A percentile compares a stretch with the other conserved stretches of the same genome.
Evolutionary conservation across 37 sponge, comb jelly and placozoan species (phyloP).

Genomic region (Petrosia ficiformis): DNA sequence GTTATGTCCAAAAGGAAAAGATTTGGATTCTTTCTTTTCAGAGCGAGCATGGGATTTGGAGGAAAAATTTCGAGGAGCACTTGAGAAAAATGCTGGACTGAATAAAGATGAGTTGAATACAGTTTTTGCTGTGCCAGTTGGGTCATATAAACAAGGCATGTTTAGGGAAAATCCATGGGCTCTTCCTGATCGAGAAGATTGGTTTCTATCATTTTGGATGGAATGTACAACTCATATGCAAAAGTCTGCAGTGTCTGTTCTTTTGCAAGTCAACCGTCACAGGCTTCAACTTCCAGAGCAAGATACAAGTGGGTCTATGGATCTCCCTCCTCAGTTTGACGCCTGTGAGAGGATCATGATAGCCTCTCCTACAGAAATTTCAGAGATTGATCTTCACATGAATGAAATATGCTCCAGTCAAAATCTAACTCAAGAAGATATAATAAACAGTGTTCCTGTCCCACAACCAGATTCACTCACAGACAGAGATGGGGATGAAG

Average conservation of each 20-base stretch:
- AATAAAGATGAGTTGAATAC: background rate
- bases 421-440: background rate
- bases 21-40: background rate
- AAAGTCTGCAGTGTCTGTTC: background rate
- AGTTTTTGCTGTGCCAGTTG: background rate
- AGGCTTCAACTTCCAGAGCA: background rate
- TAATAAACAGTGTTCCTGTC: background rate
- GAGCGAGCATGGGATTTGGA: background rate
- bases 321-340: background rate
- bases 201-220: constrained; percentile 2
- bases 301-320: background rate
- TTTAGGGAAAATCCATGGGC: background rate
- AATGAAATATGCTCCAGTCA: background rate
- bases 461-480: background rate
- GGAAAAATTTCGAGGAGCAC: background rate
- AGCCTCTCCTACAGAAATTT: background rate
- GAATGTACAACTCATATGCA: background rate
- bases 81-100: background rate
- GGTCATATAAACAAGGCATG: background rate
- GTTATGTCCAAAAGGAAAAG: constrained; percentile 1
- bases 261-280: background rate
- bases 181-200: constrained; percentile 8
- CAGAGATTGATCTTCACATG: background rate
- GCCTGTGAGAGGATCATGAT: background rate
- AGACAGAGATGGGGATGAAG: too few relatives aligned